A percentile compares a stretch with the other conserved stretches of the same genome.
These are phyloP conservation scores for Harpagoxenus sublaevis DNA, from an alignment of 2,888 invertebrate genomes.

Conservation along the genomic window DNA sequence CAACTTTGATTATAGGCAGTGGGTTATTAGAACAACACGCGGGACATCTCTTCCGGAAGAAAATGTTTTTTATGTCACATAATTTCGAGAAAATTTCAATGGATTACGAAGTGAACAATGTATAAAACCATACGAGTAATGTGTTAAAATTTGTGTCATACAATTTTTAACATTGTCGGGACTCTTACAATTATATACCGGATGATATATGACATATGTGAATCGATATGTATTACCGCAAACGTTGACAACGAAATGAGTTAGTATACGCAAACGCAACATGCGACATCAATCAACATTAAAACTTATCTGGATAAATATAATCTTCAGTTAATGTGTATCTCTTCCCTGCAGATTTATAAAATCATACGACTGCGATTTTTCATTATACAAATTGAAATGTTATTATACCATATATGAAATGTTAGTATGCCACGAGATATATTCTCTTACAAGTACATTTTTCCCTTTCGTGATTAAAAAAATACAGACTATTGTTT, in stretches of 20 bases:
- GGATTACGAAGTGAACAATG: neutral
- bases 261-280: neutral
- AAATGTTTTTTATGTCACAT: neutral
- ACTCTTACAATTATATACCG: conserved; percentile 3
- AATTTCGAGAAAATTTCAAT: conserved; percentile 6
- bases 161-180: neutral
- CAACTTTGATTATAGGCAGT: neutral
- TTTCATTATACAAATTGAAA: conserved; percentile 1
- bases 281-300: conserved; percentile 12
- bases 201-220: conserved; percentile 18
- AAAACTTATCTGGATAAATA: conserved; percentile 22
- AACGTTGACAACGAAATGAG: conserved; percentile 21
- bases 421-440: neutral
- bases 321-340: conserved; percentile 12
- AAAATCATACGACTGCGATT: neutral
- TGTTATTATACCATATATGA: neutral
- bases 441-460: neutral
- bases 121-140: neutral
- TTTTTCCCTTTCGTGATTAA: neutral
- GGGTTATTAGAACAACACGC: neutral
- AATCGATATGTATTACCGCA: conserved; percentile 8
- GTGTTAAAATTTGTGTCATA: neutral
- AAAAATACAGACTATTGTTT: neutral
- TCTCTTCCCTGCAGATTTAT: neutral
- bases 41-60: neutral